These are phyloP conservation scores for Ophion costatus DNA, from an alignment of 2,888 invertebrate genomes.

Conservation along the genomic window DNA sequence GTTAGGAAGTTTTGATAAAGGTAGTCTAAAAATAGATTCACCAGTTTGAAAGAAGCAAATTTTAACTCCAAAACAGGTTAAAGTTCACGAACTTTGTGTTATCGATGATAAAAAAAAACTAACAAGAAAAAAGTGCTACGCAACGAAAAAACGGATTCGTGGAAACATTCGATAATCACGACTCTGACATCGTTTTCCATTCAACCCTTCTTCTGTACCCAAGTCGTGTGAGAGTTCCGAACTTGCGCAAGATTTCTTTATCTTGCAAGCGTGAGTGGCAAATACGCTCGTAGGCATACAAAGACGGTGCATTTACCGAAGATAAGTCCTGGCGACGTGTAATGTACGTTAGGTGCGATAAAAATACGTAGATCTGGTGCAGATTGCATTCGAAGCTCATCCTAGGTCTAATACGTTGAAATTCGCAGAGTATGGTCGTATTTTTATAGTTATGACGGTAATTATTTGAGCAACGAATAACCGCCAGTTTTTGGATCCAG, in stretches of 20 bases:
- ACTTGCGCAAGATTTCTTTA: constrained; percentile 25
- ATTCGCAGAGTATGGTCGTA: neutral
- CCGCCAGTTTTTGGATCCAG: no score
- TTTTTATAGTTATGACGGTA: neutral
- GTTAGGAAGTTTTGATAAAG: no score
- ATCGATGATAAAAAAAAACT: neutral
- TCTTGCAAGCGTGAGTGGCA: constrained; percentile 23
- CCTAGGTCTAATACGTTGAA: neutral
- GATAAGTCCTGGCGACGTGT: constrained; percentile 56
- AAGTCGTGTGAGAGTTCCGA: constrained; percentile 7
- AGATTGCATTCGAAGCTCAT: constrained; percentile 31
- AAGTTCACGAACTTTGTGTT: constrained; percentile 6
- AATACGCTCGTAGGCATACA: constrained; percentile 45
- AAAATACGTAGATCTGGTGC: constrained; percentile 42
- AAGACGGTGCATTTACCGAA: constrained; percentile 52
- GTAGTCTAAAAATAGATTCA: neutral
- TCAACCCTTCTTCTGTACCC: constrained; percentile 21
- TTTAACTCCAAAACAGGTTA: neutral
- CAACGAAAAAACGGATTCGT: constrained; percentile 1
- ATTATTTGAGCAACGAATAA: neutral
- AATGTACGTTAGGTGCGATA: constrained; percentile 38
- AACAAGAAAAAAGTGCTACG: neutral
- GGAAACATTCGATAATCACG: constrained; percentile 15
- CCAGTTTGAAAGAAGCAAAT: neutral
- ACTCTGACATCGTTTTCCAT: constrained; percentile 16